Base-by-base conservation (phyloP, 1,140 invertebrate species). In the Prorops nasuta region DNA sequence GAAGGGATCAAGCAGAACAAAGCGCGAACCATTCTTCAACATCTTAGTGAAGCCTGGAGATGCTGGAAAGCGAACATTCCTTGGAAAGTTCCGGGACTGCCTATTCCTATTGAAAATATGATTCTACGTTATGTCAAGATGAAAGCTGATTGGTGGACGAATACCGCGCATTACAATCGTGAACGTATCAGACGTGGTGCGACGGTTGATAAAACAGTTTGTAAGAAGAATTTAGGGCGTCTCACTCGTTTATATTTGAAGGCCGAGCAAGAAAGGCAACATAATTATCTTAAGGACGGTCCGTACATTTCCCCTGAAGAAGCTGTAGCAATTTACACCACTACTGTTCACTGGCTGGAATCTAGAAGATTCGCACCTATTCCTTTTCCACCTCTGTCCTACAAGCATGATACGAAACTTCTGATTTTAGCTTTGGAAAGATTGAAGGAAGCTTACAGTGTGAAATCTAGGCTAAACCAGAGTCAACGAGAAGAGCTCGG, bases 91-190 rank as follows among this genome's bases (percentile, higher is more conserved):
- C 98, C 98, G 8, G 97, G 97, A 3, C 77, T 99, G 7, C 98
- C 98, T 0, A 99, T 94, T 37, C 98, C 98, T 0, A 98, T 99
- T 64, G 98, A 99, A 79, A 99, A 98, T 76, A 99, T 99, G 97
- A 99, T 99, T 60, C 83, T 99, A 15, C 85, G 98, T 34, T 99
- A 98, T 75, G 97, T 99, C 0, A 99, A 99, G 76, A 98, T 98
- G 87, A 99, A 99, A 74, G 97, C 98, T 1, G 98, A 99, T 77
- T 99, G 98, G 98, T 99, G 98, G 98, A 99, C 98, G 0, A 99
- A 99, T 75, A 99, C 98, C 1, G 97, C 97, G 1, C 98, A 99
- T 79, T 99, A 99, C 74, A 99, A 99, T 79, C 84, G 98, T 18
- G 98, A 99, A 77, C 82, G 98, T 59, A 96, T 97, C 34, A 82